Percentiles rank a stretch among this genome's conserved stretches.
Evolutionary conservation across 2,797 vertebrate genomes (phyloP).

Genomic region (Tokudaia muenninki): DNA sequence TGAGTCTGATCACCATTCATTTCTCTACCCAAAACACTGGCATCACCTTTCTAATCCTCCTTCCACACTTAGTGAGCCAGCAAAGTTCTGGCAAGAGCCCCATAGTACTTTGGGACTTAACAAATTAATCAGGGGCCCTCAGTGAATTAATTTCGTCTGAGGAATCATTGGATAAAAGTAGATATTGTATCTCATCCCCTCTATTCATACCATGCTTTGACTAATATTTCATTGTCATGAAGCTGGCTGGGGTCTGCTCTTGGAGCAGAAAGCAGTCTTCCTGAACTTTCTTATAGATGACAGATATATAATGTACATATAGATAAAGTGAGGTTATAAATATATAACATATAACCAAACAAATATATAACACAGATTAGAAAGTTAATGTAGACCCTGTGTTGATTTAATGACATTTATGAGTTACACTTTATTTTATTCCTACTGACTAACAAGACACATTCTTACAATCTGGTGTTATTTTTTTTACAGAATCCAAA

Average conservation of each 20-base stretch:
- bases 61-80: not conserved
- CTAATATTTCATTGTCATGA: not conserved
- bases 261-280: not conserved
- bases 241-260: not conserved
- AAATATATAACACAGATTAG: conserved; percentile 8
- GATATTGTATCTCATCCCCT: not conserved
- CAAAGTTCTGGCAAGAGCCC: not conserved
- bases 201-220: not conserved
- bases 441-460: not conserved
- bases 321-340: not conserved
- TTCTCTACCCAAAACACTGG: conserved; percentile 41
- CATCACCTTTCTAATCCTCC: not conserved
- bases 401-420: conserved; percentile 46
- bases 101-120: not conserved
- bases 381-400: not conserved
- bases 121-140: not conserved
- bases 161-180: not conserved
- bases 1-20: conserved; percentile 62
- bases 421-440: not conserved
- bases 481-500: not conserved
- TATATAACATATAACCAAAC: not conserved
- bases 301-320: not conserved
- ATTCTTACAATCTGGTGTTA: not conserved
- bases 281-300: not conserved
- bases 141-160: not conserved